A percentile compares a stretch with the other conserved stretches of the same genome.
These are phyloP conservation scores for Chloroceryle inda DNA, from an alignment of 2,797 vertebrate species.

Conservation along the genomic window DNA sequence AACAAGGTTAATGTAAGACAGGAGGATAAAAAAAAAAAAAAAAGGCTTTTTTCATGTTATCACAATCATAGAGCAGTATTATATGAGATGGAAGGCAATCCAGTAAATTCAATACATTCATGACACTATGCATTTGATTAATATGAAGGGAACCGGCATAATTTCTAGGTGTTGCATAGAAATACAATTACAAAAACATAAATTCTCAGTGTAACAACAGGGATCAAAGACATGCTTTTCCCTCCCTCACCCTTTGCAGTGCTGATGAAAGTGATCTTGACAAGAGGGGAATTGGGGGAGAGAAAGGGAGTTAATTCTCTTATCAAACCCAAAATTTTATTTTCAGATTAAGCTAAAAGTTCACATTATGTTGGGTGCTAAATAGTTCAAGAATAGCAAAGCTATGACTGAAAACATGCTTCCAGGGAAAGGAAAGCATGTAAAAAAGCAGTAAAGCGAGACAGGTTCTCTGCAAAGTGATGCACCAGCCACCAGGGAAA, in stretches of 20 bases:
- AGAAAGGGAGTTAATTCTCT: not conserved
- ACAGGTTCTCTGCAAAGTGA: not conserved
- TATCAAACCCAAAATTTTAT: not conserved
- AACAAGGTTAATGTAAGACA: not conserved
- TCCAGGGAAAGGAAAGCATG: not conserved
- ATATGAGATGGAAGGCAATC: not conserved
- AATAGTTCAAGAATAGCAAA: not conserved
- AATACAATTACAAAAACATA: not conserved
- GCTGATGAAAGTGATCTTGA: not conserved
- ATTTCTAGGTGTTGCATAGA: not conserved
- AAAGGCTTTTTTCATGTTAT: not conserved
- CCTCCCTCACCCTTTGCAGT: not conserved
- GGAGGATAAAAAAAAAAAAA: not conserved
- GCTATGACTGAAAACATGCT: not conserved
- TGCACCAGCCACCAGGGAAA: not conserved
- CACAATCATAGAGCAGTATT: not conserved
- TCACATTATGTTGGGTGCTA: not conserved
- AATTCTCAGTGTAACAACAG: not conserved
- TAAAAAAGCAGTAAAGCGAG: not conserved
- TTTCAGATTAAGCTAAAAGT: not conserved
- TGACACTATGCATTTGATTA: not conserved
- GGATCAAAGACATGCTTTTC: not conserved
- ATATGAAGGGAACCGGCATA: not conserved
- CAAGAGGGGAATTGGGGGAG: not conserved
- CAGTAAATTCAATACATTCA: not conserved